Base-by-base conservation (phyloP, 2,888 invertebrate species). In the Periphyllus acericola region DNA sequence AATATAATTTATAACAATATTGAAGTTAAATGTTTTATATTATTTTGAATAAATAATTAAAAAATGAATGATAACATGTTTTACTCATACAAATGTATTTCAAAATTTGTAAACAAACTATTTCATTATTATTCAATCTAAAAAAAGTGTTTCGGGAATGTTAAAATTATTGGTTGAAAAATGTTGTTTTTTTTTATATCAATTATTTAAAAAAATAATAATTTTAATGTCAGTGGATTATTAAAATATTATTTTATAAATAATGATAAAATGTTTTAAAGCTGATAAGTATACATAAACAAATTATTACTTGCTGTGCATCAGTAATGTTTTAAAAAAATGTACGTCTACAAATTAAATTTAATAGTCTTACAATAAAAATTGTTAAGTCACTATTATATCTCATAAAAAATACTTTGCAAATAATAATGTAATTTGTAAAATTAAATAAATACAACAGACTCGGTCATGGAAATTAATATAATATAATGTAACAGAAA, bases 131-230 rank as follows among this genome's bases (percentile, higher is more conserved):
- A 46, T 74, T 74, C 25, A 21, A 83, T 11, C 5, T 25, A 76
- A 84, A 66, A 29, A 76, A 84, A 84, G 34, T 66, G 55, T 40
- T 60, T 75, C 17, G n/a, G 76, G 84, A 84, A 84, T 78, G 76
- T 68, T 60, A 25, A 21, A 78, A 68, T 78, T n/a, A 76, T 68
- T 34, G 9, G 34, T 68, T 75, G 5, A 34, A 76, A 46, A 40
- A 46, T 46, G 9, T 36, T 40, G 60, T 68, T 68, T 34, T 60
- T 60, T 72, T 2, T 3, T 19, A n/a, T 55, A 52, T 55, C 14
- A 75, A 60, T 55, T 32, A 66, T 40, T 75, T 29, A 4, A 66
- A 68, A 2, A 46, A 25, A 68, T 34, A 6, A 34, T 25, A 32
- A 78, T 66, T 66, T 32, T 11, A 84, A 78, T 32, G 11, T 4